A percentile compares a stretch with the other conserved stretches of the same genome.
These are phyloP conservation scores for Altica lythri DNA, from an alignment of 2,888 invertebrate genomes.

Conservation along the genomic window DNA sequence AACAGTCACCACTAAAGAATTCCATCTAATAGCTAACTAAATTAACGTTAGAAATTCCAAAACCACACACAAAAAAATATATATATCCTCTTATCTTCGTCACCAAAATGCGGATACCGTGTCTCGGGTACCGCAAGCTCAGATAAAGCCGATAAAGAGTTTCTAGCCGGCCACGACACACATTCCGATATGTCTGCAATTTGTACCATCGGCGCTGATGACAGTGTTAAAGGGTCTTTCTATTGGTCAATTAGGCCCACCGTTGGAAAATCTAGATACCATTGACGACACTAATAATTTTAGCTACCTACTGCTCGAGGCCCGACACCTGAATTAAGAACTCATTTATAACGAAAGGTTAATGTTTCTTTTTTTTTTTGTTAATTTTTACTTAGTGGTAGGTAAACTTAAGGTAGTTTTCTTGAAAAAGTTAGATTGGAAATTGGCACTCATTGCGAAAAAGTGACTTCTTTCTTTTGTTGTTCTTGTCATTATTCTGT, in stretches of 20 bases:
- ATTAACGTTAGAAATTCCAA: slow-evolving; percentile 18
- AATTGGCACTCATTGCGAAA: too few species aligned
- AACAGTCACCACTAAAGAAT: slow-evolving; percentile 15
- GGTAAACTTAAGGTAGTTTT: too few species aligned
- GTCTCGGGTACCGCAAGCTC: slow-evolving; percentile 39
- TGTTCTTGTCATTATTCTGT: too few species aligned
- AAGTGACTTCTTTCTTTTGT: too few species aligned
- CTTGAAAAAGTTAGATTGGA: too few species aligned
- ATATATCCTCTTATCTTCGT: slow-evolving; percentile 30
- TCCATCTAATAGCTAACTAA: slow-evolving; percentile 3
- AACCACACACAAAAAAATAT: slow-evolving; percentile 14
- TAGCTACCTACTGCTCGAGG: background rate
- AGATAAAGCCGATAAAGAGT: slow-evolving; percentile 44
- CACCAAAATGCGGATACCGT: slow-evolving; percentile 44
- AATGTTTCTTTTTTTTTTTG: too few species aligned
- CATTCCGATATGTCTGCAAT: slow-evolving; percentile 48
- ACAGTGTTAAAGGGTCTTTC: slow-evolving; percentile 37
- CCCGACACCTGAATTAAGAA: too few species aligned
- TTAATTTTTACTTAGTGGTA: too few species aligned
- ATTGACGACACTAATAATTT: slow-evolving; percentile 1
- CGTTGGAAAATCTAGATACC: slow-evolving; percentile 18
- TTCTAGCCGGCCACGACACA: slow-evolving; percentile 40
- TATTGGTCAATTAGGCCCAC: slow-evolving; percentile 41
- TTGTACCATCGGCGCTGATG: slow-evolving; percentile 41
- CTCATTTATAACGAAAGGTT: too few species aligned